Base-by-base conservation (phyloP, 64 coral and sea anemone genomes). In the Montipora foliosa region DNA sequence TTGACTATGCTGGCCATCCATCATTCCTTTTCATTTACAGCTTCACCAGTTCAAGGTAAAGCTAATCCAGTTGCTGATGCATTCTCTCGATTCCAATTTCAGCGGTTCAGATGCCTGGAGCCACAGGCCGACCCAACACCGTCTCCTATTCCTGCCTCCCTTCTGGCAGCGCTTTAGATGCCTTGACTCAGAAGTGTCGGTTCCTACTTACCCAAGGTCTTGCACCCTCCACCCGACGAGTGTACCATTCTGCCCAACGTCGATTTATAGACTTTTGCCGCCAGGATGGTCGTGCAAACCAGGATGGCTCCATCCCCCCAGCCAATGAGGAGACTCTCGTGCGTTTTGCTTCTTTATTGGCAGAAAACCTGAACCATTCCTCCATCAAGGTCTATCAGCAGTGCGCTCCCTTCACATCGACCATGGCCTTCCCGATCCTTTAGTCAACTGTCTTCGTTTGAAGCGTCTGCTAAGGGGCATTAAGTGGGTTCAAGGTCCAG, bases 311-410 rank as follows among this genome's bases (percentile, higher is more conserved):
- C 13, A 47, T 75, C 12, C 25, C 8, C n/a, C 88, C 49, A 79
- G 52, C 14, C 10, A 60, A 77, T 8, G 88, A 89, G 59, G 72
- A 76, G 59, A 89, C 44, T 15, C 15, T 79, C 2, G 45, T 74
- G 71, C 50, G 25, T 2, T 78, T 78, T n/a, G 51, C 59, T 2
- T 78, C 74, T 0, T 8, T 45, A 2, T 19, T 89, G 17, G 73
- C 88, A 0, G 75, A 79, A 11, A n/a, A 45, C 12, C 5, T 89
- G 5, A 47, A 14, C 9, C 21, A 77, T 11, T 64, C 74, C 5
- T 91, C 76, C 6, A 49, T 80, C 2, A 91, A 80, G 52, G 78
- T 81, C 3, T 91, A 6, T 29, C 88, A 29, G 29, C 1, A 29
- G 29, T 29, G 29, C 5, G 88, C 12, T 59, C 57, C 57, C 57